Evolutionary conservation across 2,797 vertebrate species (phyloP).

Genomic region (Gambusia yucatana): DNA sequence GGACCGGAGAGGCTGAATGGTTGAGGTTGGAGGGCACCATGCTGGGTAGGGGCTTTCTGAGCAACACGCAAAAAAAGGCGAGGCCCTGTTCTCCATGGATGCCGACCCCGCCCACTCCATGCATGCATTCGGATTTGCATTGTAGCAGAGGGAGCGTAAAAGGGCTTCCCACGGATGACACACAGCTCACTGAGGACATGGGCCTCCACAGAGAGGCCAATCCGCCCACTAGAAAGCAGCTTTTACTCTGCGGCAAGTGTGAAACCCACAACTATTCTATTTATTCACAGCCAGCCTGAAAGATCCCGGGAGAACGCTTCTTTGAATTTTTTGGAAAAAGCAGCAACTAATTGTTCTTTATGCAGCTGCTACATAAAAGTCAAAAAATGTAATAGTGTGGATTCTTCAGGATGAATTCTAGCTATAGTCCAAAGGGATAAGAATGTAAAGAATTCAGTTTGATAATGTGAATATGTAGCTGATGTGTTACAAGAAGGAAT

Average conservation of each 20-base stretch:
- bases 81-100: constrained; percentile 74
- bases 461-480: constrained; percentile 6
- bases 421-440: not conserved
- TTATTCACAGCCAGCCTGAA: not conserved
- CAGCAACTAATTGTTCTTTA: not conserved
- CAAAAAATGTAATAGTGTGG: not conserved
- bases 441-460: constrained; percentile 12
- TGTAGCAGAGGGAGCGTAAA: constrained; percentile 54
- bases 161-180: constrained; percentile 67
- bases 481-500: constrained; percentile 5
- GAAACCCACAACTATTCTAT: constrained; percentile 21
- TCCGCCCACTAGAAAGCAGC: constrained; percentile 54
- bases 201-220: constrained; percentile 47
- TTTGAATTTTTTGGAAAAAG: not conserved
- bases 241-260: constrained; percentile 18
- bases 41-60: constrained; percentile 60
- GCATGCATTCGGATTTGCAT: constrained; percentile 60
- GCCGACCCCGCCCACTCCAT: constrained; percentile 73
- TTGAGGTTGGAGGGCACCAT: constrained; percentile 58
- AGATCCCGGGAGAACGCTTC: not conserved
- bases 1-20: constrained; percentile 60
- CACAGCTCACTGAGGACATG: constrained; percentile 52
- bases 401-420: not conserved
- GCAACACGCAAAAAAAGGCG: constrained; percentile 51
- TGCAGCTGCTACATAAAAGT: not conserved